phyloP scores from a whole-genome alignment of 2,797 vertebrate genomes.

The Brotula barbata region DNA sequence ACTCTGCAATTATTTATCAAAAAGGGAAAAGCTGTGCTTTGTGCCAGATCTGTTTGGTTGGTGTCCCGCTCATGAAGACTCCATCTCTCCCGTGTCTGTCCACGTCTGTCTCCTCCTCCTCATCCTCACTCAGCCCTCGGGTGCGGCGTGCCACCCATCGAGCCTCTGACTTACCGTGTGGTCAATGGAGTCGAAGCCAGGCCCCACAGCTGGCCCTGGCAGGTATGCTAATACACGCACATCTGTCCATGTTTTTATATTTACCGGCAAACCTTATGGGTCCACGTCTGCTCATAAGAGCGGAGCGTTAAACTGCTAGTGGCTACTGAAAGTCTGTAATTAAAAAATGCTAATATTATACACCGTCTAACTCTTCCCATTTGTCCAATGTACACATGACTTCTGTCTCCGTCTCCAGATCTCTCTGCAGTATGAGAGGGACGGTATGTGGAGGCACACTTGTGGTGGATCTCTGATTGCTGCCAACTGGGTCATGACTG shows the following conservation, averaged over 20 bases:
- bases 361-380: background rate
- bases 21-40: slow-evolving; percentile 19
- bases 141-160: slow-evolving; percentile 75
- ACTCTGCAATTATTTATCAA: slow-evolving; percentile 8
- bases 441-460: slow-evolving; percentile 78
- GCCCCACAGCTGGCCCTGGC: slow-evolving; percentile 90
- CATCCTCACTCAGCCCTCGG: slow-evolving; percentile 68
- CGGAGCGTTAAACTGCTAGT: slow-evolving; percentile 5
- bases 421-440: slow-evolving; percentile 79
- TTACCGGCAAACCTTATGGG: slow-evolving; percentile 29
- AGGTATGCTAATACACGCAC: slow-evolving; percentile 75
- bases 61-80: background rate
- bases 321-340: slow-evolving; percentile 29
- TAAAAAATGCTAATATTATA: slow-evolving; percentile 18
- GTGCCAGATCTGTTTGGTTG: background rate
- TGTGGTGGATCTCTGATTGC: slow-evolving; percentile 84
- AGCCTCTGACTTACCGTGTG: slow-evolving; percentile 75
- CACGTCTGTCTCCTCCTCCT: slow-evolving; percentile 21
- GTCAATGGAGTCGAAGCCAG: slow-evolving; percentile 80
- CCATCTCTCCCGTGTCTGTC: background rate
- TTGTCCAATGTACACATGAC: background rate
- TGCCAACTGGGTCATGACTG: slow-evolving; percentile 86
- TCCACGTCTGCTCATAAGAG: slow-evolving; percentile 45
- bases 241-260: slow-evolving; percentile 56
- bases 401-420: slow-evolving; percentile 63